These are phyloP conservation scores for Hermodice carunculata DNA, from an alignment of 2,888 invertebrate species.

Conservation along the genomic window DNA sequence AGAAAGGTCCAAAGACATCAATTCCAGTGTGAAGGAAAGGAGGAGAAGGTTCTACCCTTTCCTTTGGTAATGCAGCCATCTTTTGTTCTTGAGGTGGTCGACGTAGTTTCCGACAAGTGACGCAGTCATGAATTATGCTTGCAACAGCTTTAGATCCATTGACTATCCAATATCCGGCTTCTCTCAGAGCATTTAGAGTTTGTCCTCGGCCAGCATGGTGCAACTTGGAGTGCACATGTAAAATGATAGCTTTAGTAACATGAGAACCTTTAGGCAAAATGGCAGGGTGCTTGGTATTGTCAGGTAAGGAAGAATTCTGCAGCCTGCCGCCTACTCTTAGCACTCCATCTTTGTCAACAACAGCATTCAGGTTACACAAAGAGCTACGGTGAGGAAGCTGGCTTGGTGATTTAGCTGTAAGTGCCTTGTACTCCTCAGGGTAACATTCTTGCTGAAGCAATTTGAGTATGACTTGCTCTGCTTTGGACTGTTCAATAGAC, in stretches of 20 bases:
- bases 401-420: background rate
- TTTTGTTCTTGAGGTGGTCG: conserved; percentile 13
- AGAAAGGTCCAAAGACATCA: conserved; percentile 49
- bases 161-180: conserved; percentile 27
- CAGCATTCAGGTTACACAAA: background rate
- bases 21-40: conserved; percentile 45
- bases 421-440: conserved; percentile 2
- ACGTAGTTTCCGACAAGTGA: conserved; percentile 16
- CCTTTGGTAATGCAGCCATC: conserved; percentile 39
- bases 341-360: conserved; percentile 19
- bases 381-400: background rate
- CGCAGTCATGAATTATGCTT: conserved; percentile 16
- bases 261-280: conserved; percentile 17
- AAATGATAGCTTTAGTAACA: conserved; percentile 16
- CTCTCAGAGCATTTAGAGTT: conserved; percentile 35
- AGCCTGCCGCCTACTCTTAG: conserved; percentile 23
- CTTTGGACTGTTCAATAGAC: background rate
- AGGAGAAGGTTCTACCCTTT: conserved; percentile 37
- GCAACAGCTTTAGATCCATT: background rate
- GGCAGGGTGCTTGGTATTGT: conserved; percentile 7
- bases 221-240: conserved; percentile 35
- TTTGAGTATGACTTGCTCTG: conserved; percentile 11
- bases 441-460: conserved; percentile 14
- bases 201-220: conserved; percentile 39
- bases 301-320: background rate